Conservation (phyloP, 2,113 vertebrate species). For the Corynorhinus townsendii region DNA sequence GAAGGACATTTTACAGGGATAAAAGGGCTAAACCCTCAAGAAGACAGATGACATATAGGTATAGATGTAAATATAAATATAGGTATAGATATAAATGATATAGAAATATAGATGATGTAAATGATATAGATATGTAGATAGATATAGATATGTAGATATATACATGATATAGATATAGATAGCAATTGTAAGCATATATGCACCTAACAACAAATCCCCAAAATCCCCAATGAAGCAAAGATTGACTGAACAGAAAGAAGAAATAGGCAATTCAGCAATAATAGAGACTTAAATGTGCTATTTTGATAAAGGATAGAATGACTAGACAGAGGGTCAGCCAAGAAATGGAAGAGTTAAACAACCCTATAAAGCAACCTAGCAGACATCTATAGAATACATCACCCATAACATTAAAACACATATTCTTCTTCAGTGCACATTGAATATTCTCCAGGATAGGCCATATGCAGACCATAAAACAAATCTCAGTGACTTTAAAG, state of each 20-base stretch:
- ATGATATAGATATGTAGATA: too few species aligned
- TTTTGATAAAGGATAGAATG: neutral
- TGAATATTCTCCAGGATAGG: neutral
- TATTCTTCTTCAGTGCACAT: neutral
- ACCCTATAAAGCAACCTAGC: neutral
- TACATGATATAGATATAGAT: too few species aligned
- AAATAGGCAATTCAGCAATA: neutral
- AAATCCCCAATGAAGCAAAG: neutral
- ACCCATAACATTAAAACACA: neutral
- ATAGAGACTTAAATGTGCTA: neutral
- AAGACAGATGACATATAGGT: neutral
- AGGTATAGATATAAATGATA: too few species aligned
- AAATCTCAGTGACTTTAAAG: neutral
- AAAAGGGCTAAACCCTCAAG: neutral
- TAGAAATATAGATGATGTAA: too few species aligned
- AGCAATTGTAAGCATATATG: neutral
- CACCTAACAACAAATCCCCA: neutral
- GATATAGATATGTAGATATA: too few species aligned
- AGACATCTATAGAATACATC: neutral
- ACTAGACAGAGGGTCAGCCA: neutral
- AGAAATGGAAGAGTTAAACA: neutral
- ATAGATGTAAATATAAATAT: too few species aligned
- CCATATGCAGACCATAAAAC: neutral
- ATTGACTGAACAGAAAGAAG: neutral
- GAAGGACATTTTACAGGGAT: neutral